Base-by-base conservation (phyloP, 2,797 vertebrate species). In the Pteronotus mesoamericanus region DNA sequence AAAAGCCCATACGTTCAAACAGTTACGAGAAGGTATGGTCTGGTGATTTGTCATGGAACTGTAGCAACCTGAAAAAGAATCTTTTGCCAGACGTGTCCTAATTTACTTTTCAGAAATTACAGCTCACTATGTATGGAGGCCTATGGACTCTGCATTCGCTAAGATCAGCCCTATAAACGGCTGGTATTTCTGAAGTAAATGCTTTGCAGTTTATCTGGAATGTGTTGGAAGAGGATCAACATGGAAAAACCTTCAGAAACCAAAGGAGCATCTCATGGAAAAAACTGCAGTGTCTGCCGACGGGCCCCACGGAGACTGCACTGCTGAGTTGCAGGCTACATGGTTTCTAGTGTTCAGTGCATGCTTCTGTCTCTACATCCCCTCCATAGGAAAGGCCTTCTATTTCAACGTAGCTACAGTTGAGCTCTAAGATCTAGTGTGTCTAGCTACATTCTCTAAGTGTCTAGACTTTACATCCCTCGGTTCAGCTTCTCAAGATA, bases 401-500 rank as follows among this genome's bases (percentile, higher is more conserved):
- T 77, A 26, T 5, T 69, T 95, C 29, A 53, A 6, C 34, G 82
- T 71, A n/a, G 80, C 48, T 88, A 3, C 24, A n/a, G 14, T 64
- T 90, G 82, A 53, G 11, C 12, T 82, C 39, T 15, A 39, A 39
- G 11, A 78, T 48, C 34, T 71, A 5, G 6, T 22, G 11, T 85
- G 55, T 68, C 88, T 51, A 86, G 22, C 51, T 66, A 71, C 1
- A 24, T 48, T 69, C 37, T 69, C 48, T 66, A 85, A 85, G 59
- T 24, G 32, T 79, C 74, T 87, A 37, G 69, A 80, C 22, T 51
- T 93, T 19, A 83, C 72, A 26, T 39, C 15, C 59, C 74, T 82
- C 75, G 39, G 39, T 66, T 53, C 61, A 48, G 83, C 66, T 69
- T 94, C 88, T 94, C 34, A 64, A 96, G 19, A 93, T 37, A 96